These are phyloP conservation scores for Piprites chloris DNA, from an alignment of 2,113 vertebrate genomes.

Conservation along the genomic window DNA sequence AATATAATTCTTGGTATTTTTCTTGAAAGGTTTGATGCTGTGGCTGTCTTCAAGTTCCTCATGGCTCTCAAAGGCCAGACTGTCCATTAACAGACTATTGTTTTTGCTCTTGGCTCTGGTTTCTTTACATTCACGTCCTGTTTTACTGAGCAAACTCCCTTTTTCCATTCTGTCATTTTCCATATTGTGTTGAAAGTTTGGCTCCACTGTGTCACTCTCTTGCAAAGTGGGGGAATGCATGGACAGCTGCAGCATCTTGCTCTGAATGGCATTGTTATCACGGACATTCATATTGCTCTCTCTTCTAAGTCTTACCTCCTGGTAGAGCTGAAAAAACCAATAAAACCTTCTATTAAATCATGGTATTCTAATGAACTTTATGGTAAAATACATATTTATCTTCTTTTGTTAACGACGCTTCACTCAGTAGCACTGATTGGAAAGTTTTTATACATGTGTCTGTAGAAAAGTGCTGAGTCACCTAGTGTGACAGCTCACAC, in stretches of 20 bases:
- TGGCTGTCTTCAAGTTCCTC: slow-evolving; percentile 22
- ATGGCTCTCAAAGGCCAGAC: slow-evolving; percentile 3
- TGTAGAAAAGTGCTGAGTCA: neutral
- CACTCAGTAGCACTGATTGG: neutral
- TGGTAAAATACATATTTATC: neutral
- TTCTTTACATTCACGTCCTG: slow-evolving; percentile 18
- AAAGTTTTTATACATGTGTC: neutral
- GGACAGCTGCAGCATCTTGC: slow-evolving; percentile 64
- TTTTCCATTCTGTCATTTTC: slow-evolving; percentile 55
- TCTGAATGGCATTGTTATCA: slow-evolving; percentile 67
- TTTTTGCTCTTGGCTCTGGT: slow-evolving; percentile 14
- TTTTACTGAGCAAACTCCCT: neutral
- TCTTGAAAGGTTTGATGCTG: slow-evolving; percentile 56
- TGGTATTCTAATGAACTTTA: neutral
- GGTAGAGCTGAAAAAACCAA: slow-evolving; percentile 83
- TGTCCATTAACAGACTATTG: slow-evolving; percentile 9
- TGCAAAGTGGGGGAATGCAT: slow-evolving; percentile 66
- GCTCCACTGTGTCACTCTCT: slow-evolving; percentile 67
- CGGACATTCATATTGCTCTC: slow-evolving; percentile 66
- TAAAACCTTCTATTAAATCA: neutral
- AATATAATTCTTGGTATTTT: slow-evolving; percentile 77
- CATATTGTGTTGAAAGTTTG: slow-evolving; percentile 50
- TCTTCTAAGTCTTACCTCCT: slow-evolving; percentile 87
- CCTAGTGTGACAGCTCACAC: neutral
- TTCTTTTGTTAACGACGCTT: neutral